Evolutionary conservation across 2,888 invertebrate genomes (phyloP).

Genomic region (Drosophila barbarae): DNA sequence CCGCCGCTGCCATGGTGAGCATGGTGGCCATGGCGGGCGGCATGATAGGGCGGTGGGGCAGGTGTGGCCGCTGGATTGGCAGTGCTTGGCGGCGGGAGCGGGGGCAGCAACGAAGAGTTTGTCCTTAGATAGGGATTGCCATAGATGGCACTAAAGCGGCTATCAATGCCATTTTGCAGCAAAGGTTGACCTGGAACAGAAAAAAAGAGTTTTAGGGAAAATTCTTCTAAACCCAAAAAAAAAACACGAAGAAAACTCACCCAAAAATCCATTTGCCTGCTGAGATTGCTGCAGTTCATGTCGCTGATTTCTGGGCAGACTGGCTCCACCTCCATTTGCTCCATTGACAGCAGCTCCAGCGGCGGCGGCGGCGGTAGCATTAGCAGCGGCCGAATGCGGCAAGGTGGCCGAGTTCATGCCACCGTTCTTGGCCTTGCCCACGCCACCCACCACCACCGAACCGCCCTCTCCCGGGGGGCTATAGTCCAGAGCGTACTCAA

Average conservation of each 20-base stretch:
- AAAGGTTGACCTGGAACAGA: slow-evolving; percentile 77
- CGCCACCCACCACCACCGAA: not conserved
- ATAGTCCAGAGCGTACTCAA: slow-evolving; percentile 93
- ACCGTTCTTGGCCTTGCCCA: slow-evolving; percentile 52
- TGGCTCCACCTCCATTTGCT: slow-evolving; percentile 62
- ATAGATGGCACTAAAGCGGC: slow-evolving; percentile 91
- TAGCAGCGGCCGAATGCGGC: slow-evolving; percentile 67
- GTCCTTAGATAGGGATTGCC: slow-evolving; percentile 92
- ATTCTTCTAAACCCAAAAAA: not conserved
- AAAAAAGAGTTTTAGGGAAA: no score
- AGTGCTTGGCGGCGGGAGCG: slow-evolving; percentile 83
- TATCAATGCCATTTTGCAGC: slow-evolving; percentile 79
- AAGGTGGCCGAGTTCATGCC: slow-evolving; percentile 75
- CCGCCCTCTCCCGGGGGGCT: slow-evolving; percentile 84
- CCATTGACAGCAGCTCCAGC: slow-evolving; percentile 1
- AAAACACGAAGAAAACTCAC: slow-evolving; percentile 38
- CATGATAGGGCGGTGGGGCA: slow-evolving; percentile 88
- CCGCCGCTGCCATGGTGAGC: slow-evolving; percentile 66
- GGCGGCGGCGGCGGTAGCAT: not conserved
- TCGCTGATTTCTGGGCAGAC: slow-evolving; percentile 77
- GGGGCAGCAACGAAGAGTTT: slow-evolving; percentile 81
- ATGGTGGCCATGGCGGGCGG: slow-evolving; percentile 65
- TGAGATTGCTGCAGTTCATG: slow-evolving; percentile 69
- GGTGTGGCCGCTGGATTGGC: slow-evolving; percentile 89
- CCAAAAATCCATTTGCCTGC: slow-evolving; percentile 77